Evolutionary conservation across 1,140 invertebrate genomes (phyloP).

Genomic region (Acyrthosiphon pisum): DNA sequence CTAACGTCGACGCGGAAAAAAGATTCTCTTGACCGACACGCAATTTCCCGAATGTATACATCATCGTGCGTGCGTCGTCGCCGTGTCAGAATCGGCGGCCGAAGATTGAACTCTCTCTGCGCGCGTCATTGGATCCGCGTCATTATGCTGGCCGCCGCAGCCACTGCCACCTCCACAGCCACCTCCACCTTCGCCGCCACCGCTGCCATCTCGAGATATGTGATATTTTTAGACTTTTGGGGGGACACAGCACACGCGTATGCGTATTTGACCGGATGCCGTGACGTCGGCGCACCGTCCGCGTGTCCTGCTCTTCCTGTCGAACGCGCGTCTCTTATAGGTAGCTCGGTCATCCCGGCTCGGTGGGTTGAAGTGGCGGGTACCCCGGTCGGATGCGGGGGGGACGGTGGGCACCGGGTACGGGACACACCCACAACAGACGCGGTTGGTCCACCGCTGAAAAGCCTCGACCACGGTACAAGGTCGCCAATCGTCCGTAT

Average conservation of each 20-base stretch:
- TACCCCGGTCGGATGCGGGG: not conserved
- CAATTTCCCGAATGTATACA: constrained; percentile 5
- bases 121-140: not conserved
- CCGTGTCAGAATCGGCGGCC: not conserved
- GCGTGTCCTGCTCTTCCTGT: not conserved
- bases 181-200: too few species aligned
- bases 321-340: not conserved
- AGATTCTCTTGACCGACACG: not conserved
- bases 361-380: not conserved
- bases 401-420: not conserved
- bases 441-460: not conserved
- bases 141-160: not conserved
- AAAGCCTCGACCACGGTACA: not conserved
- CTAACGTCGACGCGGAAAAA: not conserved
- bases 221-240: not conserved
- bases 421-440: not conserved
- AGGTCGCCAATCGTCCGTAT: not conserved
- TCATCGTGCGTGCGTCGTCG: not conserved
- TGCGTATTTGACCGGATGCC: not conserved
- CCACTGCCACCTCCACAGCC: too few species aligned
- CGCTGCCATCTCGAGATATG: not conserved
- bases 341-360: not conserved
- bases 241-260: not conserved
- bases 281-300: not conserved
- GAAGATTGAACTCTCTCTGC: not conserved